Percentiles rank a stretch among this genome's conserved stretches.
phyloP scores from a whole-genome alignment of 2,888 invertebrate genomes.

The Eilema griseolum region DNA sequence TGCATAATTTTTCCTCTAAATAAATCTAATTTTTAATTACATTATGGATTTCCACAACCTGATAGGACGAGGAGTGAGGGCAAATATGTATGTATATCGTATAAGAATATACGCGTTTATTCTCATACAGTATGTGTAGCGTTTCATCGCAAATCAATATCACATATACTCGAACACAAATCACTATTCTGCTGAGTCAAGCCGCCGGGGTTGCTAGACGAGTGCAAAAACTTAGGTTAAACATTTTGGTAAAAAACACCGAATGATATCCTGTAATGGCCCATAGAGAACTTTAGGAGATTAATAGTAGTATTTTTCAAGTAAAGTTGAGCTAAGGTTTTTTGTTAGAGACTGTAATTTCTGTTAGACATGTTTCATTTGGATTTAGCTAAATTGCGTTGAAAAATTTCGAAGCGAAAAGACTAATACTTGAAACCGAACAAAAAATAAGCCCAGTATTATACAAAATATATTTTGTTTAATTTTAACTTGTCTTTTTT shows the following conservation, averaged over 20 bases:
- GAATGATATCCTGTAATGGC: conserved; percentile 18
- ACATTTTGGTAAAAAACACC: conserved; percentile 15
- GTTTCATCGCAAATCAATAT: conserved; percentile 45
- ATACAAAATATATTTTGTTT: neutral
- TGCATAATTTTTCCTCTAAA: no score
- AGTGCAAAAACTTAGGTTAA: conserved; percentile 16
- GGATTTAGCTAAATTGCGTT: neutral
- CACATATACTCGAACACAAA: conserved; percentile 36
- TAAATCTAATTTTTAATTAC: neutral
- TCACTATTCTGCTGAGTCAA: conserved; percentile 40
- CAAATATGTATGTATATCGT: neutral
- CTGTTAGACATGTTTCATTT: conserved; percentile 15
- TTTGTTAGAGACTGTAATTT: conserved; percentile 14
- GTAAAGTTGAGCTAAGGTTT: conserved; percentile 9
- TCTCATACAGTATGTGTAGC: conserved; percentile 6
- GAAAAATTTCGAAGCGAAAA: neutral
- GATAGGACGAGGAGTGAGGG: neutral
- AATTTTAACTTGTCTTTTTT: neutral
- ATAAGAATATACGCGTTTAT: neutral
- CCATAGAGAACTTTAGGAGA: conserved; percentile 11
- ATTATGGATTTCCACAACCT: neutral
- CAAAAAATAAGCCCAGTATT: neutral
- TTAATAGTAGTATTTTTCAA: conserved; percentile 22
- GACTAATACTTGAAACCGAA: neutral
- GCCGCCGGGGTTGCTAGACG: conserved; percentile 19